Percentiles rank a stretch among this genome's conserved stretches.
These are phyloP conservation scores for Salvelinus fontinalis DNA, from an alignment of 2,113 vertebrate genomes.

Conservation along the genomic window DNA sequence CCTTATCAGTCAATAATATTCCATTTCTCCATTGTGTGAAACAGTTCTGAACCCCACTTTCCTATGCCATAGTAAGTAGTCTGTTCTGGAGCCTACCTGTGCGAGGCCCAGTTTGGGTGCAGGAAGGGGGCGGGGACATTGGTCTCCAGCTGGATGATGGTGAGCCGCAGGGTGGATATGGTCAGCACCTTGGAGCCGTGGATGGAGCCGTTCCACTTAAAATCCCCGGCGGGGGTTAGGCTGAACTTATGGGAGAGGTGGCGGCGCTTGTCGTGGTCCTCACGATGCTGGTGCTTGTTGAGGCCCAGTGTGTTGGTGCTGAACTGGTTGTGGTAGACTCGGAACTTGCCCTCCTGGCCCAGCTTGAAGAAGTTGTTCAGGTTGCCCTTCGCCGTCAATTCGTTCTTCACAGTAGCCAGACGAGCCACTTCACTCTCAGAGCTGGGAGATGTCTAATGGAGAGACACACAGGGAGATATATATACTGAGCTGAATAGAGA, in stretches of 20 bases:
- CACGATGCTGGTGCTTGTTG: constrained; percentile 98
- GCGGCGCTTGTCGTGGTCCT: constrained; percentile 96
- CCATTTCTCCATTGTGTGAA: too few species aligned
- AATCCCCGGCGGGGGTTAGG: constrained; percentile 93
- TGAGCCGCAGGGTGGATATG: constrained; percentile 93
- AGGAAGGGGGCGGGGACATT: constrained; percentile 95
- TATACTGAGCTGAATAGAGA: too few species aligned
- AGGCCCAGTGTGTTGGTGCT: constrained; percentile 91
- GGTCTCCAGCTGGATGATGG: constrained; percentile 97
- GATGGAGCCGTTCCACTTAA: constrained; percentile 98
- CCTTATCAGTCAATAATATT: too few species aligned
- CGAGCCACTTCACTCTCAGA: constrained; percentile 89
- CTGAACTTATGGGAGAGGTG: constrained; percentile 98
- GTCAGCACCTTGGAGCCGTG: constrained; percentile 94
- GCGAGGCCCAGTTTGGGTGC: constrained; percentile 98
- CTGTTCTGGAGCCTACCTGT: constrained; percentile 79
- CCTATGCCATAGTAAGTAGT: too few species aligned
- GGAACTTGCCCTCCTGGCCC: constrained; percentile 96
- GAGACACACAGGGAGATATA: too few species aligned
- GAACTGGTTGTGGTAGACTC: constrained; percentile 97
- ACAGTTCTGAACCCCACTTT: too few species aligned
- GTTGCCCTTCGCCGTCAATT: constrained; percentile 87
- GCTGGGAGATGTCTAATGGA: constrained; percentile 55
- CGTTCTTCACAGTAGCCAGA: constrained; percentile 80
- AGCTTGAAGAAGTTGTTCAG: constrained; percentile 87